These are phyloP conservation scores for Aproaerema taeniolella DNA, from an alignment of 2,888 invertebrate genomes.

Conservation along the genomic window DNA sequence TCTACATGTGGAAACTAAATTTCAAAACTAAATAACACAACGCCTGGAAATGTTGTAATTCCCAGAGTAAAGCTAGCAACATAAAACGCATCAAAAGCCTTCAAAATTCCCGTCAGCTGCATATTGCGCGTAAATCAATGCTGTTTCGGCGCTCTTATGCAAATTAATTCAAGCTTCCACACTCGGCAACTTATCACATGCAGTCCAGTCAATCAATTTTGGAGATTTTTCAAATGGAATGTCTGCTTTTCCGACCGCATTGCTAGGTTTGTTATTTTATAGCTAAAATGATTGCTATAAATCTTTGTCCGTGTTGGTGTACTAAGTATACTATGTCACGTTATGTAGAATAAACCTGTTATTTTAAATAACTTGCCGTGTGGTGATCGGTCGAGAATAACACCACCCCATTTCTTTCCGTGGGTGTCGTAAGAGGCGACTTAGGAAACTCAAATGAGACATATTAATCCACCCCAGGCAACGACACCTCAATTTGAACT, in stretches of 20 bases:
- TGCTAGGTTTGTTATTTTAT: constrained; percentile 4
- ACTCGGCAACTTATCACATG: neutral
- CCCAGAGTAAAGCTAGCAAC: too few relatives aligned
- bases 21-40: too few relatives aligned
- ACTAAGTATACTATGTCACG: constrained; percentile 3
- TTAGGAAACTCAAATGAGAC: too few relatives aligned
- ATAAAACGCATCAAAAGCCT: too few relatives aligned
- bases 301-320: constrained; percentile 8
- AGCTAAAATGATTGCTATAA: constrained; percentile 13
- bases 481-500: too few relatives aligned
- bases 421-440: too few relatives aligned
- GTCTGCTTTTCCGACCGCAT: constrained; percentile 3
- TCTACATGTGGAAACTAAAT: too few relatives aligned
- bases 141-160: constrained; percentile 28
- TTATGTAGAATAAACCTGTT: neutral
- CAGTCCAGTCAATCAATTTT: neutral
- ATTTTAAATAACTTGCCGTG: too few relatives aligned
- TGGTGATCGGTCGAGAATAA: too few relatives aligned
- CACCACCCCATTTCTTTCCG: too few relatives aligned
- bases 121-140: constrained; percentile 32
- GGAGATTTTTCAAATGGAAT: constrained; percentile 18
- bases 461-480: too few relatives aligned
- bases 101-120: constrained; percentile 25
- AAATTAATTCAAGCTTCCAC: constrained; percentile 30
- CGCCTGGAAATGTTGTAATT: too few relatives aligned